Percentiles rank a stretch among this genome's conserved stretches.
phyloP scores from a whole-genome alignment of 2,888 invertebrate species.

The Tolmerus cingulatus region DNA sequence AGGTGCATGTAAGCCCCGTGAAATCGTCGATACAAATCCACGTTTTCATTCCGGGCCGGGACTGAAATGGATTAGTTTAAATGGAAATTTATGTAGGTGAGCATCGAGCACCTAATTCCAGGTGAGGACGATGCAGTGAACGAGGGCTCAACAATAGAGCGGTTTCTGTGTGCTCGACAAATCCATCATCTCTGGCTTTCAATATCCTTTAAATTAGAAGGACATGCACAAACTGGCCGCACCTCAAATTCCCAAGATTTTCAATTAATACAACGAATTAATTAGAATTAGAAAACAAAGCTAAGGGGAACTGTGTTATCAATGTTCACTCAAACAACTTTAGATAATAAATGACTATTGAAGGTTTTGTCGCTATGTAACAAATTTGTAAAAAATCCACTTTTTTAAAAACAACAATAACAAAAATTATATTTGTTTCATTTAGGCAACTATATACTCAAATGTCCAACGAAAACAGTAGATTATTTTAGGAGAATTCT shows the following conservation, averaged over 20 bases:
- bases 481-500: too few relatives aligned
- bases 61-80: not conserved
- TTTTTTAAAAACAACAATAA: too few relatives aligned
- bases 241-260: not conserved
- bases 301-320: not conserved
- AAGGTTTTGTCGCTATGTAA: too few relatives aligned
- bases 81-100: slow-evolving; percentile 9
- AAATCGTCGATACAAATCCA: not conserved
- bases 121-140: not conserved
- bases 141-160: not conserved
- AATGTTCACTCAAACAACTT: too few relatives aligned
- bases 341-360: too few relatives aligned
- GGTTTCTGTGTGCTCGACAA: not conserved
- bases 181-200: not conserved
- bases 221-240: not conserved
- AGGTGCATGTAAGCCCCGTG: not conserved
- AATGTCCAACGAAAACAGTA: too few relatives aligned
- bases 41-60: not conserved
- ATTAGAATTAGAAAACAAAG: not conserved
- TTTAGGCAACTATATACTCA: too few relatives aligned
- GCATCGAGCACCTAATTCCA: not conserved
- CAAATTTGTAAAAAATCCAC: too few relatives aligned
- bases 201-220: not conserved
- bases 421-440: too few relatives aligned
- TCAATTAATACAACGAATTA: not conserved